Percentiles rank a stretch among this genome's conserved stretches.
phyloP scores from a whole-genome alignment of 2,113 vertebrate species.

The Pygoscelis adeliae region DNA sequence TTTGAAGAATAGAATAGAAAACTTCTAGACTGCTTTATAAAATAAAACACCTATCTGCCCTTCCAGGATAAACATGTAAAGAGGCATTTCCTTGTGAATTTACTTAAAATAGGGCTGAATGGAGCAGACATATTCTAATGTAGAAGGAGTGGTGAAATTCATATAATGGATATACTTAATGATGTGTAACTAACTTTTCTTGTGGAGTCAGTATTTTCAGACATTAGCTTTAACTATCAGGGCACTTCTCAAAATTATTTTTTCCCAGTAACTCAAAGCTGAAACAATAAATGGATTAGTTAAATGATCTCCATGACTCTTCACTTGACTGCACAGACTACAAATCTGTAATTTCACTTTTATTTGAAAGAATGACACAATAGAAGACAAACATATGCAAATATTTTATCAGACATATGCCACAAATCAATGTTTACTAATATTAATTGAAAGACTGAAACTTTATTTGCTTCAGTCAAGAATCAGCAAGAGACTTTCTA shows the following conservation, averaged over 20 bases:
- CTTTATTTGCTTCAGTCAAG: background rate
- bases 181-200: background rate
- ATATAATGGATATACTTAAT: background rate
- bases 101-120: slow-evolving; percentile 49
- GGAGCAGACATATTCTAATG: slow-evolving; percentile 46
- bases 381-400: background rate
- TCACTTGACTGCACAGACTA: background rate
- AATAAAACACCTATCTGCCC: slow-evolving; percentile 1
- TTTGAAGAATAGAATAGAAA: slow-evolving; percentile 35
- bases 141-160: slow-evolving; percentile 7
- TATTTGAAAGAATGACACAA: background rate
- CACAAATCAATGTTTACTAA: background rate
- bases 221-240: background rate
- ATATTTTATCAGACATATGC: background rate
- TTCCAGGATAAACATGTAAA: slow-evolving; percentile 49
- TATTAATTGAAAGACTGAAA: background rate
- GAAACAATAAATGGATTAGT: background rate
- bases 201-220: background rate
- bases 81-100: slow-evolving; percentile 51
- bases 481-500: background rate
- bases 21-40: slow-evolving; percentile 1
- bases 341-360: background rate
- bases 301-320: background rate
- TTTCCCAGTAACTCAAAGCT: background rate
- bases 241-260: background rate